Conservation (phyloP, 2,888 invertebrate genomes). For the Synanthedon myopaeformis region DNA sequence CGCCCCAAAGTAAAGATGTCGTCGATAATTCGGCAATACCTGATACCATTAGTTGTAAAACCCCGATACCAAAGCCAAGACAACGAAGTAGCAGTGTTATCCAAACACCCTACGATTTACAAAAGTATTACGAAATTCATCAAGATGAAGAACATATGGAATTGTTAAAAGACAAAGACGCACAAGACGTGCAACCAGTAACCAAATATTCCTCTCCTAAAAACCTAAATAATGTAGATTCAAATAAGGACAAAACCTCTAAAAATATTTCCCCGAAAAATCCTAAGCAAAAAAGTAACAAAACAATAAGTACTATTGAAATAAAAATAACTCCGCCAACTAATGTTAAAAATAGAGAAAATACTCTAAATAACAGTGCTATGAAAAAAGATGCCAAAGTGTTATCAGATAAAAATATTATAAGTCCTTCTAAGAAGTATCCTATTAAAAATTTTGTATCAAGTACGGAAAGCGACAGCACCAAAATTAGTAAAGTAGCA, state of each 20-base stretch:
- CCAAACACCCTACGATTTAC: constrained; percentile 64
- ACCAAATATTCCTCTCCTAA: constrained; percentile 39
- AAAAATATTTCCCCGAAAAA: constrained; percentile 24
- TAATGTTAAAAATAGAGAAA: constrained; percentile 39
- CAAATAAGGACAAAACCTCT: constrained; percentile 26
- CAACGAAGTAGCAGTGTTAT: constrained; percentile 61
- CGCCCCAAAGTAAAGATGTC: constrained; percentile 33
- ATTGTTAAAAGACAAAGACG: constrained; percentile 44
- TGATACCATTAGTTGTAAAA: constrained; percentile 20
- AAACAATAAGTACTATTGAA: constrained; percentile 25
- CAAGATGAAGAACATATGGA: constrained; percentile 59
- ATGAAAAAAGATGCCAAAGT: constrained; percentile 63
- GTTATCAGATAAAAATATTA: constrained; percentile 47
- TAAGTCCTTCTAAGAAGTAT: constrained; percentile 65
- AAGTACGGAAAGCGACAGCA: constrained; percentile 44
- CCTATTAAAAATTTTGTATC: constrained; percentile 57
- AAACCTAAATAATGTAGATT: constrained; percentile 37
- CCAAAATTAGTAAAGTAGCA: constrained; percentile 55
- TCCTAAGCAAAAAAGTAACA: constrained; percentile 22
- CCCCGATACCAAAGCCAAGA: constrained; percentile 52
- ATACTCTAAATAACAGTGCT: constrained; percentile 48
- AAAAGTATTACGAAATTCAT: constrained; percentile 62
- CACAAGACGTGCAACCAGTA: constrained; percentile 24
- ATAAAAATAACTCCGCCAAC: constrained; percentile 29
- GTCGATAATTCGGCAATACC: constrained; percentile 33